These are phyloP conservation scores for Sialis fuliginosa DNA, from an alignment of 2,888 invertebrate genomes.

Conservation along the genomic window DNA sequence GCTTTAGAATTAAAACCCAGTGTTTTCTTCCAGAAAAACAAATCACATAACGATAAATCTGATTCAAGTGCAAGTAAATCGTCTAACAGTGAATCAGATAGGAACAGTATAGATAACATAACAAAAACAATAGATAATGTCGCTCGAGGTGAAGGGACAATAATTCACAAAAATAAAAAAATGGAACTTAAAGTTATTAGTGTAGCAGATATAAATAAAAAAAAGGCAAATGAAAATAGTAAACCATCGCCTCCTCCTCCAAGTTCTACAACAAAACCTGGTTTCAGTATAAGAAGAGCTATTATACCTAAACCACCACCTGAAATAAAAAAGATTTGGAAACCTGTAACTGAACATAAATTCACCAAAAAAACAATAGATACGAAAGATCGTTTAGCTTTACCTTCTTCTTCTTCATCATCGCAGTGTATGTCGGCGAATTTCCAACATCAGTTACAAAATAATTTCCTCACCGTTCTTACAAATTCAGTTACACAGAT, in stretches of 20 bases:
- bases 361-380: neutral
- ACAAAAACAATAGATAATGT: conserved; percentile 5
- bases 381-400: neutral
- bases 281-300: neutral
- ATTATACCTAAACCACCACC: no score
- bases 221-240: neutral
- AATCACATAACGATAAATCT: neutral
- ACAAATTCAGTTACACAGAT: neutral
- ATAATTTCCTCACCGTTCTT: neutral
- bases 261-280: neutral
- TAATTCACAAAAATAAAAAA: conserved; percentile 1
- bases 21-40: conserved; percentile 2
- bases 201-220: conserved; percentile 3
- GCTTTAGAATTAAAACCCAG: conserved; percentile 3
- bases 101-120: conserved; percentile 1
- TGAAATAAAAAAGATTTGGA: neutral
- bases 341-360: neutral
- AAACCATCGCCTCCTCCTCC: neutral
- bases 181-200: conserved; percentile 4
- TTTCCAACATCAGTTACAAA: neutral
- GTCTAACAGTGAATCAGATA: neutral
- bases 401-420: neutral
- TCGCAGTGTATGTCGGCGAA: neutral
- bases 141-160: conserved; percentile 3
- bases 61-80: neutral